Evolutionary conservation across 2,113 vertebrate genomes (phyloP).

Genomic region (Scomber colias): DNA sequence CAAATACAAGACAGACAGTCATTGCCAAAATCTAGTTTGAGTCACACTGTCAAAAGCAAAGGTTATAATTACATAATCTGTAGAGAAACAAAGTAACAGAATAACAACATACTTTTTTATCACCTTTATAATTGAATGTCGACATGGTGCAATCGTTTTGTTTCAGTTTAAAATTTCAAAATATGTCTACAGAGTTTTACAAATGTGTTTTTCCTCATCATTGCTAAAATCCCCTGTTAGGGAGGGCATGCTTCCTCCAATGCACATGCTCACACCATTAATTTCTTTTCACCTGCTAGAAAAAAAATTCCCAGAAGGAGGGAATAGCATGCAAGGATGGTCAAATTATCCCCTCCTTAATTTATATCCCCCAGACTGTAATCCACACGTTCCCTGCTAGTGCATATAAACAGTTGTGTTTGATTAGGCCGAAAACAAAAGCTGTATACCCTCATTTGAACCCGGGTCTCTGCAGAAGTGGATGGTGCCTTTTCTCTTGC

Average conservation of each 20-base stretch:
- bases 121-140: too few relatives aligned
- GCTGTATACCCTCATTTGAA: constrained; percentile 38
- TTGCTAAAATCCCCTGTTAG: background rate
- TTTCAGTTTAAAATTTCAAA: background rate
- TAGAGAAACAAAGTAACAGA: too few relatives aligned
- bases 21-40: background rate
- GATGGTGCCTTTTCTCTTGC: background rate
- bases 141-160: background rate
- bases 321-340: background rate
- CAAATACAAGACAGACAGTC: background rate
- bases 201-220: background rate
- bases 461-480: constrained; percentile 26
- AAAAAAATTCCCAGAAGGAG: constrained; percentile 17
- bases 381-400: background rate
- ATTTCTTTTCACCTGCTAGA: constrained; percentile 8
- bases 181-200: background rate
- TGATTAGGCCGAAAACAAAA: constrained; percentile 44
- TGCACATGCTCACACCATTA: background rate
- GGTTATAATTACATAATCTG: background rate
- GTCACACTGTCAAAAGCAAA: background rate
- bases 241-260: background rate
- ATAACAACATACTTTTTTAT: too few relatives aligned
- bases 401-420: constrained; percentile 44
- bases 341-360: background rate
- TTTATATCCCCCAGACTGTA: background rate